phyloP scores from a whole-genome alignment of 2,888 invertebrate genomes.

The Osmoderma eremita region DNA sequence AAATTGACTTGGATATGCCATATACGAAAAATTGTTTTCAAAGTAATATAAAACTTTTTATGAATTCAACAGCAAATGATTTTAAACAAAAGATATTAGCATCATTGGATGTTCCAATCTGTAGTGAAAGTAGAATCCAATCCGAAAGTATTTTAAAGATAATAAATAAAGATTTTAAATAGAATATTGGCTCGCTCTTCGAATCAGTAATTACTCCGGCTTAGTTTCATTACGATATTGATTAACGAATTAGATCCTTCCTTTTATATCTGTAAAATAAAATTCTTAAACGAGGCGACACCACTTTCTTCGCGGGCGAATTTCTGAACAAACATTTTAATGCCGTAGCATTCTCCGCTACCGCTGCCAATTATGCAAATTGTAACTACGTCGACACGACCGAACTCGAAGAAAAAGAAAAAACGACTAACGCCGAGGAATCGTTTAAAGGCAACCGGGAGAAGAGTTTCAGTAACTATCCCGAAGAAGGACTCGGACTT shows the following conservation, averaged over 20 bases:
- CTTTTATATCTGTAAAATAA: neutral
- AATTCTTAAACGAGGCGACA: slow-evolving; percentile 9
- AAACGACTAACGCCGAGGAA: slow-evolving; percentile 1
- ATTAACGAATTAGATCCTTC: neutral
- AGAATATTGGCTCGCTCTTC: too few relatives aligned
- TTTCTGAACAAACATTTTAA: slow-evolving; percentile 21
- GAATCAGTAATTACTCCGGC: neutral
- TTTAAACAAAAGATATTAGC: too few relatives aligned
- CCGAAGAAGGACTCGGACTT: slow-evolving; percentile 15
- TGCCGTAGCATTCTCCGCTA: neutral
- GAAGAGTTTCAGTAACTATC: slow-evolving; percentile 19
- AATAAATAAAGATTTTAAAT: too few relatives aligned
- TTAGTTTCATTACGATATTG: neutral
- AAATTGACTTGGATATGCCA: too few relatives aligned
- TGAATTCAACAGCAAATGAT: too few relatives aligned
- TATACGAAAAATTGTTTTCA: too few relatives aligned
- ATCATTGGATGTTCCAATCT: too few relatives aligned
- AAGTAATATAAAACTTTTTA: too few relatives aligned
- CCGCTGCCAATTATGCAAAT: slow-evolving; percentile 28
- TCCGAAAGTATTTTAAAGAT: too few relatives aligned
- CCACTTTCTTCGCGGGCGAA: slow-evolving; percentile 11
- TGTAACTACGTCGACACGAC: slow-evolving; percentile 23
- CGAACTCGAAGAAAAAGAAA: slow-evolving; percentile 19
- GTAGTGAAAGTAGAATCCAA: too few relatives aligned
- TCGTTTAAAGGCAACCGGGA: slow-evolving; percentile 18